These are phyloP conservation scores for Desmophyllum pertusum DNA, from an alignment of 92 coral and sea anemone species.

Conservation along the genomic window DNA sequence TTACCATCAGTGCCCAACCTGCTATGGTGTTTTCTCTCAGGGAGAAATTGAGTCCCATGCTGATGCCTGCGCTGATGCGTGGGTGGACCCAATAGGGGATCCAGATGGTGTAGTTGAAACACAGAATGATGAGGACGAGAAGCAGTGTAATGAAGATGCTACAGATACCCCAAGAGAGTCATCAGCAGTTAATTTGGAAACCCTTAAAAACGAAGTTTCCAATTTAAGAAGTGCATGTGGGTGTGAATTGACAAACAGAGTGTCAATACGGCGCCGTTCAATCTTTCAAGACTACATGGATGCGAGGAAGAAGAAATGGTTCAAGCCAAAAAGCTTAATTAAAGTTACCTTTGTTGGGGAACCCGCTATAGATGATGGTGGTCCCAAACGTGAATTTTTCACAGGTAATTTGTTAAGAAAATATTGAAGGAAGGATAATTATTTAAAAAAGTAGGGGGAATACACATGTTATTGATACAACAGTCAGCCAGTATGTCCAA, in stretches of 20 bases:
- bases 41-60: conserved; percentile 69
- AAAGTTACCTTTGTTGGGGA: conserved; percentile 73
- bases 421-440: too few species aligned
- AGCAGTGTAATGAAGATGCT: conserved; percentile 3
- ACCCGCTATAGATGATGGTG: conserved; percentile 81
- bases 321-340: conserved; percentile 49
- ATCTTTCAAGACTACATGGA: conserved; percentile 65
- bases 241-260: conserved; percentile 39
- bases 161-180: conserved; percentile 10
- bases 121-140: conserved; percentile 36
- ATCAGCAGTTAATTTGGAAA: too few species aligned
- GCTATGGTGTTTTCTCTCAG: conserved; percentile 53
- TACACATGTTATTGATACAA: too few species aligned
- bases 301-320: conserved; percentile 70
- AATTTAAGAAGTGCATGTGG: too few species aligned
- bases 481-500: too few species aligned
- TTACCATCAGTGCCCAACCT: conserved; percentile 68
- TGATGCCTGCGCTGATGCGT: conserved; percentile 49
- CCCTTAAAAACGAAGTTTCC: too few species aligned
- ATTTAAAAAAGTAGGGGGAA: too few species aligned
- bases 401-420: conserved; percentile 73
- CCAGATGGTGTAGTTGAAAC: conserved; percentile 30
- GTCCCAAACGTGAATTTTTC: conserved; percentile 74
- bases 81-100: conserved; percentile 68
- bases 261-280: conserved; percentile 47